A percentile compares a stretch with the other conserved stretches of the same genome.
Evolutionary conservation across 2,113 vertebrate species (phyloP).

Genomic region (Ciconia stormi): DNA sequence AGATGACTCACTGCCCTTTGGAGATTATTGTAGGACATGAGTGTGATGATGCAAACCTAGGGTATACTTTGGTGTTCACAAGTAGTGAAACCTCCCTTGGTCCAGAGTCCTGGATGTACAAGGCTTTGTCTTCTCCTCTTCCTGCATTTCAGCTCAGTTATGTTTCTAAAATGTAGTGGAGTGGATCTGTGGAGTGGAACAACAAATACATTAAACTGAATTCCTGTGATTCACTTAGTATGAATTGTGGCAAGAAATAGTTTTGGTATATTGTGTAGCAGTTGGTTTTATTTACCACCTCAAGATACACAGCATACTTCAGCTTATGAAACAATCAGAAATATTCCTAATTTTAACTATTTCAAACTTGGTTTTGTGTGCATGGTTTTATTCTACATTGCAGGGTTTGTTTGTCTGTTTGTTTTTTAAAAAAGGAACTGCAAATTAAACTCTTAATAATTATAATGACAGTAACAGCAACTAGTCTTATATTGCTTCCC

Average conservation of each 20-base stretch:
- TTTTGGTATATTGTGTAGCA: background rate
- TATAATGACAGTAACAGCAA: background rate
- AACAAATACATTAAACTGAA: background rate
- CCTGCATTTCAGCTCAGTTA: background rate
- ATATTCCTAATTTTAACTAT: background rate
- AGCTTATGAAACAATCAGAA: background rate
- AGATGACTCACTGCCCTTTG: background rate
- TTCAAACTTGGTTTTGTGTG: background rate
- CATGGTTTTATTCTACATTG: background rate
- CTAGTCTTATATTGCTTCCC: background rate
- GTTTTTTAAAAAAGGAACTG: background rate
- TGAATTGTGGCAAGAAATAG: background rate
- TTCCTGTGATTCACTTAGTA: background rate
- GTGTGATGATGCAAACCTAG: background rate
- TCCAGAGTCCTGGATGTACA: background rate
- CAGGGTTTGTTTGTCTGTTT: background rate
- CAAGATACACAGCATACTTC: background rate
- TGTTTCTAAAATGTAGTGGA: background rate
- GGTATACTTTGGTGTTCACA: background rate
- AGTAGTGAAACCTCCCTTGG: background rate
- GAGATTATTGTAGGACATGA: background rate
- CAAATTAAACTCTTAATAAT: slow-evolving; percentile 14
- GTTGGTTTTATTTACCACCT: background rate
- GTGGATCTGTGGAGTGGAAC: background rate
- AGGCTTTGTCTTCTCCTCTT: background rate